Conservation (phyloP, 1,140 invertebrate genomes). For the Pemphigus obesinymphae region DNA sequence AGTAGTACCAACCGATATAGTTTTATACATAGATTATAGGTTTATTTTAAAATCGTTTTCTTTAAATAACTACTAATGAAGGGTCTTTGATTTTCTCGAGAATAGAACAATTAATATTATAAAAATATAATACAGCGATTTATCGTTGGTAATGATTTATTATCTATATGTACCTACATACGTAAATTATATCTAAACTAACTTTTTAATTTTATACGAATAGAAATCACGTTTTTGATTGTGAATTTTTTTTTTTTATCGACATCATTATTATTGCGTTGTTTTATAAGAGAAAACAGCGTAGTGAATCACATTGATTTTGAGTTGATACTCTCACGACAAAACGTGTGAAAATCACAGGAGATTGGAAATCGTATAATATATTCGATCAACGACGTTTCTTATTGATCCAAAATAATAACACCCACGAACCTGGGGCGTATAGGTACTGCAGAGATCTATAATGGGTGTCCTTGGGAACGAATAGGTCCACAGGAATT, state of each 20-base stretch:
- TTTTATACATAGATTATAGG: too few species aligned
- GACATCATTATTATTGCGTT: background rate
- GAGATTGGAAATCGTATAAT: background rate
- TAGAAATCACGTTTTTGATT: background rate
- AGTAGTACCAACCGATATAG: too few species aligned
- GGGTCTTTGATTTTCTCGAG: too few species aligned
- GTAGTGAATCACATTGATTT: background rate
- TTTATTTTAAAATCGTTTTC: too few species aligned
- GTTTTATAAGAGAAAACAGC: background rate
- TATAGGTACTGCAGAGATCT: background rate
- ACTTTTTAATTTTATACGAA: too few species aligned
- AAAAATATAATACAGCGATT: background rate
- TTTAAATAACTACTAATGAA: too few species aligned
- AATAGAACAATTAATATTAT: background rate
- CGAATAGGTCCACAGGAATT: background rate
- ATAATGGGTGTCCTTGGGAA: background rate
- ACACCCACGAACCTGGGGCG: background rate
- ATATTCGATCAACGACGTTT: background rate
- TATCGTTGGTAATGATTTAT: background rate
- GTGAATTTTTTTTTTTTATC: background rate
- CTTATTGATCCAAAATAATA: slow-evolving; percentile 5
- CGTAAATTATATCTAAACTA: too few species aligned
- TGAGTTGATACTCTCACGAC: background rate
- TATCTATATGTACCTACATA: background rate
- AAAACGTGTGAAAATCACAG: background rate